Percentiles rank a stretch among this genome's conserved stretches.
Evolutionary conservation across 2,797 vertebrate genomes (phyloP).

Genomic region (Lithobates sylvaticus): DNA sequence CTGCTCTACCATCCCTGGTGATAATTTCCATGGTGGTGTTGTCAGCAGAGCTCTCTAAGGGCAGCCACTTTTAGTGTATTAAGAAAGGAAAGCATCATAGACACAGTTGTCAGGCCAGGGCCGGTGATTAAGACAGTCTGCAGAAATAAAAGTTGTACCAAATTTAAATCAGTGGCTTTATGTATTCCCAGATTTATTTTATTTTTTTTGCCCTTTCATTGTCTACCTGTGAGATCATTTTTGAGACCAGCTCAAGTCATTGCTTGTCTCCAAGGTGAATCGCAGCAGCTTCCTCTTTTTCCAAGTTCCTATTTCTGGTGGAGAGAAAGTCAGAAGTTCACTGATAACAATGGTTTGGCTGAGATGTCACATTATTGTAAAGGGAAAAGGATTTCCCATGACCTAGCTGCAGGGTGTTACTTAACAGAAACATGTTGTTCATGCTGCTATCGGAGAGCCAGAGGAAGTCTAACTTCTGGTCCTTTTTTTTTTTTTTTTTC

Average conservation of each 20-base stretch:
- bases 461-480: conserved; percentile 75
- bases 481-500: conserved; percentile 46
- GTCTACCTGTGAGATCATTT: conserved; percentile 43
- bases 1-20: not conserved
- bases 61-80: not conserved
- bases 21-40: not conserved
- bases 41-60: not conserved
- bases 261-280: conserved; percentile 51
- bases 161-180: not conserved
- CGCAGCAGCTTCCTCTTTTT: conserved; percentile 47
- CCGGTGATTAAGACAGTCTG: not conserved
- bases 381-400: conserved; percentile 76
- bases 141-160: not conserved
- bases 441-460: conserved; percentile 70
- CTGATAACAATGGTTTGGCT: conserved; percentile 66
- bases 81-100: conserved; percentile 24
- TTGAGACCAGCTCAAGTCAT: conserved; percentile 24
- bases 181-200: not conserved
- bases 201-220: not conserved
- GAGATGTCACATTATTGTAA: conserved; percentile 67
- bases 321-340: conserved; percentile 18
- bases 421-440: conserved; percentile 66
- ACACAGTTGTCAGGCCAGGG: conserved; percentile 2
- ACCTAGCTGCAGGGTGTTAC: conserved; percentile 70
- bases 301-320: not conserved